These are phyloP conservation scores for Hemistola chrysoprasaria DNA, from an alignment of 2,888 invertebrate genomes.

Conservation along the genomic window DNA sequence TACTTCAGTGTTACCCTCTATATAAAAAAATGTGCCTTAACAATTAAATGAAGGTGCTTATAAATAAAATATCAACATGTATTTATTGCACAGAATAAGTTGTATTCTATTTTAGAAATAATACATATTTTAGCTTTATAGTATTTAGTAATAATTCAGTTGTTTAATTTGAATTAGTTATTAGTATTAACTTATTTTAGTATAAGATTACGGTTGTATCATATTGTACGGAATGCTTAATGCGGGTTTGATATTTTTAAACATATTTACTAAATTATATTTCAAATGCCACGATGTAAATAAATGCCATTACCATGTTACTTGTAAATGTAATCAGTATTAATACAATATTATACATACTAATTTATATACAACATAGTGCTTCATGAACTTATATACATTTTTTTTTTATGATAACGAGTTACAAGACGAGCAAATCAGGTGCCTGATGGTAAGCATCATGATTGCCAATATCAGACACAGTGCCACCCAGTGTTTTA, in stretches of 20 bases:
- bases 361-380: conserved; percentile 38
- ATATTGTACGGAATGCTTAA: conserved; percentile 56
- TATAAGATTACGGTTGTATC: conserved; percentile 52
- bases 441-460: no score
- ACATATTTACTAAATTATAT: conserved; percentile 39
- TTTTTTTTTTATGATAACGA: no score
- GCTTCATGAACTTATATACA: conserved; percentile 13
- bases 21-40: conserved; percentile 29
- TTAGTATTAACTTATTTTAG: conserved; percentile 60
- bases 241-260: conserved; percentile 67
- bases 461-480: no score
- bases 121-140: not conserved
- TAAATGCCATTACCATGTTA: conserved; percentile 70
- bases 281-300: conserved; percentile 70
- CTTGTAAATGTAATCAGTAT: conserved; percentile 76
- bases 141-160: conserved; percentile 16
- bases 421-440: no score
- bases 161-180: conserved; percentile 37
- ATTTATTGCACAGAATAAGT: conserved; percentile 19
- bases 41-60: conserved; percentile 28
- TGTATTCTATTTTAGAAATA: not conserved
- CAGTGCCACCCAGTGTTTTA: no score
- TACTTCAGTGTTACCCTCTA: conserved; percentile 1
- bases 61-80: conserved; percentile 23
- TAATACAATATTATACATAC: conserved; percentile 75